Conservation (phyloP, 2,113 vertebrate species). For the Dicrurus megarhynchus region DNA sequence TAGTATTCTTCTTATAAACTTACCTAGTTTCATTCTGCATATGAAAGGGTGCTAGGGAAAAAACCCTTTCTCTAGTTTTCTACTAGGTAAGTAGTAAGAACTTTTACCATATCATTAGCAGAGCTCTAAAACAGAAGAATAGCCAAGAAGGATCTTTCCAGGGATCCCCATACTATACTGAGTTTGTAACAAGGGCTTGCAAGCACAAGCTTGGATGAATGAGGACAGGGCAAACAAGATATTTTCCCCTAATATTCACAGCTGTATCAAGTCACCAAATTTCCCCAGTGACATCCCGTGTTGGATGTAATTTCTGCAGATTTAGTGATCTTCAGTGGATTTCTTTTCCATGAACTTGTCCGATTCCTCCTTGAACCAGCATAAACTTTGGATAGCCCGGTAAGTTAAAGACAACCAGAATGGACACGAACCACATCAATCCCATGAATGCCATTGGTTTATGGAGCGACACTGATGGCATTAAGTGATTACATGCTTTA, state of each 20-base stretch:
- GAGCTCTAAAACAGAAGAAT: not conserved
- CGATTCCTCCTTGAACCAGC: not conserved
- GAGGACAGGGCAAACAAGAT: not conserved
- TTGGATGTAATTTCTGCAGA: not conserved
- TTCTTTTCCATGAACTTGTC: not conserved
- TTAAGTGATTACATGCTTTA: constrained; percentile 3
- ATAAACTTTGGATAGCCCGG: not conserved
- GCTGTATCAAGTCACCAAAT: not conserved
- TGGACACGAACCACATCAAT: not conserved
- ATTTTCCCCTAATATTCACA: not conserved
- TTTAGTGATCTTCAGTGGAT: not conserved
- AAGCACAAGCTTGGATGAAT: not conserved
- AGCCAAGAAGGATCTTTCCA: not conserved
- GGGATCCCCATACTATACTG: not conserved
- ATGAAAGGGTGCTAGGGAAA: not conserved
- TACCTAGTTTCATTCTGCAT: not conserved
- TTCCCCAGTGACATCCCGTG: not conserved
- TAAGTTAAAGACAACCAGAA: not conserved
- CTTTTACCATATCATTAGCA: not conserved
- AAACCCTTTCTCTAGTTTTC: not conserved
- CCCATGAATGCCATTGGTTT: not conserved
- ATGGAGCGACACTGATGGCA: not conserved
- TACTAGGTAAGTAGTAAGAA: no score
- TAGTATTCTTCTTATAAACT: not conserved
- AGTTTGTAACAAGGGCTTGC: not conserved